A percentile compares a stretch with the other conserved stretches of the same genome.
Conservation (phyloP, 1,140 invertebrate species). For the Zelostemma sp. region DNA sequence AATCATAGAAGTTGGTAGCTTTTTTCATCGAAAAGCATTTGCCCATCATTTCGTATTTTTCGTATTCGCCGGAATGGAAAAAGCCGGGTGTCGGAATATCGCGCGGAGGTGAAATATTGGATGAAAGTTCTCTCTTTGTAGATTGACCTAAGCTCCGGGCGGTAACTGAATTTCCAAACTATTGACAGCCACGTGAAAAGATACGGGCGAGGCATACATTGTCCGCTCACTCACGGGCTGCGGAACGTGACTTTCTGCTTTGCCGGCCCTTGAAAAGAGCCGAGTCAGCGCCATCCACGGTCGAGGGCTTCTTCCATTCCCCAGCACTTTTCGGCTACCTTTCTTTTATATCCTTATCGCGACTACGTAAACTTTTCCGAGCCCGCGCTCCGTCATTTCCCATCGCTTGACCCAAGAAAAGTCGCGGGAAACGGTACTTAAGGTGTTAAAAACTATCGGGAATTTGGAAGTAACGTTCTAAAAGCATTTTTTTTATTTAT, state of each 20-base stretch:
- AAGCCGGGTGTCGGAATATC: background rate
- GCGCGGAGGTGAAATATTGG: too few species aligned
- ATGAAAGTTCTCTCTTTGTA: conserved; percentile 1
- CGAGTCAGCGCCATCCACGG: conserved; percentile 36
- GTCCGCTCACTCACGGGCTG: conserved; percentile 26
- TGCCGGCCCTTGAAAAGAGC: conserved; percentile 34
- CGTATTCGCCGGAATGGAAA: too few species aligned
- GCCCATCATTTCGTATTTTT: too few species aligned
- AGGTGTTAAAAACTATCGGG: too few species aligned
- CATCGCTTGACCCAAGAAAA: too few species aligned
- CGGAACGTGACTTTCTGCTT: conserved; percentile 47
- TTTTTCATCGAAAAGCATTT: too few species aligned
- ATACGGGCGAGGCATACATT: conserved; percentile 36
- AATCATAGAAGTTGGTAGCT: too few species aligned
- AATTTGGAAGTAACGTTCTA: too few species aligned
- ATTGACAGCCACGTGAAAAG: conserved; percentile 38
- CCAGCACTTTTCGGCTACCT: background rate
- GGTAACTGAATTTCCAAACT: conserved; percentile 43
- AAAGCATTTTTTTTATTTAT: too few species aligned
- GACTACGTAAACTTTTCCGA: conserved; percentile 29
- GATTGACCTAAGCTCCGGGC: conserved; percentile 18
- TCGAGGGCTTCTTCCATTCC: conserved; percentile 32
- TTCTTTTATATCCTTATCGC: conserved; percentile 26
- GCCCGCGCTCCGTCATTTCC: conserved; percentile 29
- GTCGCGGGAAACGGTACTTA: too few species aligned